Percentiles rank a stretch among this genome's conserved stretches.
phyloP scores from a whole-genome alignment of 1,140 invertebrate species.

The Amphibalanus amphitrite region DNA sequence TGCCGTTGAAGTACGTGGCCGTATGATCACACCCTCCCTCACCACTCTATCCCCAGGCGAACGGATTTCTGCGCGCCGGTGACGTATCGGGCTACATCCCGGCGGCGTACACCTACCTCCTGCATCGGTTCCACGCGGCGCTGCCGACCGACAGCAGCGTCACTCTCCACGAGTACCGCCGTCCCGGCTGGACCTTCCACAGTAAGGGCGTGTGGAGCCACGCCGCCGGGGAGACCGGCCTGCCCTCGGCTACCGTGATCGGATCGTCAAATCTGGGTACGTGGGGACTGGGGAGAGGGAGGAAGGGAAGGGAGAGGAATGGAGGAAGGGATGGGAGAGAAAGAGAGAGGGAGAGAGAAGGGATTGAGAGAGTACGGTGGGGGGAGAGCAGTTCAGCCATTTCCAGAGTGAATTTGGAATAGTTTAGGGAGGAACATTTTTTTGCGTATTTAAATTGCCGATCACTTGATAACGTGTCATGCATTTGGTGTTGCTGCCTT shows the following conservation, averaged over 20 bases:
- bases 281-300: too few species aligned
- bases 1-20: background rate
- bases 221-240: constrained; percentile 37
- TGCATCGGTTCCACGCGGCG: constrained; percentile 38
- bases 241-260: constrained; percentile 65
- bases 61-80: constrained; percentile 76
- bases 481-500: too few species aligned
- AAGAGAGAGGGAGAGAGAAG: too few species aligned
- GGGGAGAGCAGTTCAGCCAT: too few species aligned
- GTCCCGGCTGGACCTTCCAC: constrained; percentile 87
- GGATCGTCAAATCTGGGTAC: constrained; percentile 95
- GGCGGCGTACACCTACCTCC: constrained; percentile 72
- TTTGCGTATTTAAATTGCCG: too few species aligned
- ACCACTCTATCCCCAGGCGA: constrained; percentile 44
- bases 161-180: constrained; percentile 61
- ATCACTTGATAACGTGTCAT: too few species aligned
- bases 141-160: constrained; percentile 45
- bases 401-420: too few species aligned
- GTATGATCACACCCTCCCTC: too few species aligned
- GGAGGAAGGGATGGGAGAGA: too few species aligned
- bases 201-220: constrained; percentile 92
- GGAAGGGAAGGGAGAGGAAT: constrained; percentile 8
- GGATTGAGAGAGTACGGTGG: too few species aligned
- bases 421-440: too few species aligned
- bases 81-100: constrained; percentile 79